phyloP scores from a whole-genome alignment of 2,888 invertebrate species.

The Nemurella pictetii region DNA sequence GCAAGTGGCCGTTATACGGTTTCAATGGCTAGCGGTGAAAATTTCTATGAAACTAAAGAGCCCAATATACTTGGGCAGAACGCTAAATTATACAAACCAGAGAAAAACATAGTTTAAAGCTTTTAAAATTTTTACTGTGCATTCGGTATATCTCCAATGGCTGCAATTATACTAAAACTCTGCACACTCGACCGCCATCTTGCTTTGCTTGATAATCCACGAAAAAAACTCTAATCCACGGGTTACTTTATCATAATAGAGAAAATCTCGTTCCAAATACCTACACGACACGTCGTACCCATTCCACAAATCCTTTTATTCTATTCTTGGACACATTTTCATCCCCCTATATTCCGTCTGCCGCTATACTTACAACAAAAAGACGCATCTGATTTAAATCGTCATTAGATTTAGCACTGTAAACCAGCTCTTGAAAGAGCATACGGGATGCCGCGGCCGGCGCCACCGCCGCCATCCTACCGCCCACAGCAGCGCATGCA shows the following conservation, averaged over 20 bases:
- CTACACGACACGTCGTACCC: neutral
- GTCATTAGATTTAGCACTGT: constrained; percentile 22
- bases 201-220: neutral
- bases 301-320: neutral
- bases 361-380: neutral
- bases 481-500: neutral
- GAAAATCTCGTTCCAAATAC: no score
- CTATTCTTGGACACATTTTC: neutral
- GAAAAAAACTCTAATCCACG: neutral
- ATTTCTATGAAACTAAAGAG: no score
- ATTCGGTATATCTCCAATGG: no score
- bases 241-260: neutral
- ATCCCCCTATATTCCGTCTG: neutral
- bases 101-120: no score
- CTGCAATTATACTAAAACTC: no score
- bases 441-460: neutral
- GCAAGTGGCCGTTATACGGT: no score
- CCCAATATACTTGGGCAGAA: no score
- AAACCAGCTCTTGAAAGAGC: neutral
- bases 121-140: no score
- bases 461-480: neutral
- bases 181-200: neutral
- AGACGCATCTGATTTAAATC: constrained; percentile 18
- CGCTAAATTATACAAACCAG: no score
- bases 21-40: no score